These are phyloP conservation scores for Python bivittatus DNA, from an alignment of 2,113 vertebrate species.

Conservation along the genomic window DNA sequence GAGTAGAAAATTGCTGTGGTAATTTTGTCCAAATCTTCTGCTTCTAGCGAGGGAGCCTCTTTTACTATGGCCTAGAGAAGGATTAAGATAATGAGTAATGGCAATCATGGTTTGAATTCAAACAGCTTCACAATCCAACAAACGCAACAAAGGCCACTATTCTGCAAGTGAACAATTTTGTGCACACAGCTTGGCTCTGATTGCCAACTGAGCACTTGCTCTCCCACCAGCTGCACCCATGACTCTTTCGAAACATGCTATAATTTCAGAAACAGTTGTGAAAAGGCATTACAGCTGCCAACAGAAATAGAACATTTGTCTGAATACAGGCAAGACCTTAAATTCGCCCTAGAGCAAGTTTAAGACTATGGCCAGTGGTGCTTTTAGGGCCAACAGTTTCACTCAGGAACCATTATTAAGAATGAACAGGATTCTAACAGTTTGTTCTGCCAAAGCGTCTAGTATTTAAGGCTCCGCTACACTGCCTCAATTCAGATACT, in stretches of 20 bases:
- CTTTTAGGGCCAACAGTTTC: neutral
- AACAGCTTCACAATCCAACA: neutral
- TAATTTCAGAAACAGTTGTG: neutral
- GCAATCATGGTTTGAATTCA: neutral
- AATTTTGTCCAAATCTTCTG: slow-evolving; percentile 82
- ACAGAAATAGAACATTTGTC: neutral
- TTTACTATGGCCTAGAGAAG: slow-evolving; percentile 85
- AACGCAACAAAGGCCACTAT: neutral
- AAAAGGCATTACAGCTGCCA: neutral
- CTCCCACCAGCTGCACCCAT: neutral
- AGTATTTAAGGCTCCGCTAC: neutral
- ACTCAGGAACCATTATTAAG: neutral
- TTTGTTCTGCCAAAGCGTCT: no score
- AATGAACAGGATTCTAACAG: neutral
- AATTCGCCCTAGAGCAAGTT: no score
- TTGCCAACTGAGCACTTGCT: no score
- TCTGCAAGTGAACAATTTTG: neutral
- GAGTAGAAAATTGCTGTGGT: slow-evolving; percentile 92
- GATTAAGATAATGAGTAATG: neutral
- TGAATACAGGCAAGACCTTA: neutral
- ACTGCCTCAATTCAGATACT: neutral
- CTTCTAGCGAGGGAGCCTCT: slow-evolving; percentile 77
- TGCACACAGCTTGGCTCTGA: no score
- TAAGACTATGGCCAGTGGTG: no score
- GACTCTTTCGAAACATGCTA: neutral